A percentile compares a stretch with the other conserved stretches of the same genome.
Evolutionary conservation across 1,140 invertebrate genomes (phyloP).

Genomic region (Mamestra configurata): DNA sequence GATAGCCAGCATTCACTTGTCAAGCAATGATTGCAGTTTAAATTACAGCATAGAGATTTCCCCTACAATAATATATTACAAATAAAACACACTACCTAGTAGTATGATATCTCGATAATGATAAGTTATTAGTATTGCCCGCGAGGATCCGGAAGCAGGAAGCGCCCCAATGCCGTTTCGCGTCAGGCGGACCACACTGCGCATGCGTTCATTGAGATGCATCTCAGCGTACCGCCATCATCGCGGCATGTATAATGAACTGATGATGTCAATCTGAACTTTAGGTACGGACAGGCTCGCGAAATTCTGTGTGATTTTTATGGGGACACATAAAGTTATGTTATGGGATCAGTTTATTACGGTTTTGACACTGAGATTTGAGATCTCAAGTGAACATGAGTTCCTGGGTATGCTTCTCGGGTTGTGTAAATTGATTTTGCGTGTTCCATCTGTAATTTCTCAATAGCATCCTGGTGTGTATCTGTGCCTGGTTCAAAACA

Average conservation of each 20-base stretch:
- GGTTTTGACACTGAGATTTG: background rate
- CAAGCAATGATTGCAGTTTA: background rate
- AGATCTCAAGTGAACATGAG: background rate
- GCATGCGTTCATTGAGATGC: constrained; percentile 62
- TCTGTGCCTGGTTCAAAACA: too few species aligned
- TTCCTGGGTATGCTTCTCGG: too few species aligned
- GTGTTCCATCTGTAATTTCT: too few species aligned
- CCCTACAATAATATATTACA: background rate
- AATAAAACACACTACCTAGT: constrained; percentile 13
- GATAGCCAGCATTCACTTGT: too few species aligned
- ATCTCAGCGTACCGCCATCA: constrained; percentile 47
- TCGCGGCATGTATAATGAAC: constrained; percentile 52
- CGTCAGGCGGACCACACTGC: constrained; percentile 60
- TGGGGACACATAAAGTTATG: background rate
- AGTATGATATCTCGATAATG: constrained; percentile 50
- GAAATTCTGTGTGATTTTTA: constrained; percentile 21
- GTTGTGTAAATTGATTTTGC: too few species aligned
- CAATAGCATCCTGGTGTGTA: too few species aligned
- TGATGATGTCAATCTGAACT: constrained; percentile 51
- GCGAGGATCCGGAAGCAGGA: constrained; percentile 72
- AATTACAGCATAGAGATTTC: background rate
- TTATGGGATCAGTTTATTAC: constrained; percentile 1
- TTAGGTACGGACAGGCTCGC: constrained; percentile 15
- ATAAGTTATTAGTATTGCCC: constrained; percentile 70
- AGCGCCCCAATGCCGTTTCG: constrained; percentile 61